Evolutionary conservation across 2,888 invertebrate genomes (phyloP).

Genomic region (Crematogaster levior): DNA sequence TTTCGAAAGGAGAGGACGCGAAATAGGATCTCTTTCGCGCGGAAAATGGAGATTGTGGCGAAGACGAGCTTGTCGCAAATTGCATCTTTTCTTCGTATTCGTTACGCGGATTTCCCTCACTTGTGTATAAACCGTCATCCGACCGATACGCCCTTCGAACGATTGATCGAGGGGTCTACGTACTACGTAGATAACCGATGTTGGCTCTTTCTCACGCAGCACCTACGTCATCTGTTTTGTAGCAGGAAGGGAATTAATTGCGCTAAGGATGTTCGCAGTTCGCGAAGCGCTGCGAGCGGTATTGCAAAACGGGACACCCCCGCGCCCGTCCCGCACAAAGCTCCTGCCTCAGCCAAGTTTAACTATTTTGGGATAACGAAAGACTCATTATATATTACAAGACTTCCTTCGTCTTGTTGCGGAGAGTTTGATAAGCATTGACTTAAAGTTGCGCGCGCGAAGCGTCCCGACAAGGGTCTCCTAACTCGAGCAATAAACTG

Average conservation of each 20-base stretch:
- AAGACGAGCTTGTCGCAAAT: constrained; percentile 8
- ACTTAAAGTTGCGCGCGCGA: constrained; percentile 39
- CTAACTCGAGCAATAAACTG: constrained; percentile 56
- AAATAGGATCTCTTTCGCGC: constrained; percentile 41
- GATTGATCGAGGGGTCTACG: constrained; percentile 18
- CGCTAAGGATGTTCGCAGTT: constrained; percentile 30
- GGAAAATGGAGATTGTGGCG: constrained; percentile 31
- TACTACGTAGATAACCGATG: not conserved
- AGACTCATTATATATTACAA: constrained; percentile 46
- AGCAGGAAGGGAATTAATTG: constrained; percentile 27
- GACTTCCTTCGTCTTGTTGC: constrained; percentile 29
- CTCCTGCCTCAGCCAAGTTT: constrained; percentile 8
- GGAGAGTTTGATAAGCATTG: constrained; percentile 51
- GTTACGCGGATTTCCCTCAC: constrained; percentile 18
- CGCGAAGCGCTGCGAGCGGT: constrained; percentile 22
- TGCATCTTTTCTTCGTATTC: constrained; percentile 23
- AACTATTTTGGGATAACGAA: constrained; percentile 40
- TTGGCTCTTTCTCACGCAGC: not conserved
- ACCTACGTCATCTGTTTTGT: constrained; percentile 30
- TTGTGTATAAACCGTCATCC: not conserved
- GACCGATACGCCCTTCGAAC: not conserved
- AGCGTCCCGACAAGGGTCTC: constrained; percentile 6
- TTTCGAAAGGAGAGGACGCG: not conserved
- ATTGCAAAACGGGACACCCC: constrained; percentile 21
- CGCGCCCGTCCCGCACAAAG: constrained; percentile 1